Conservation (phyloP, 2,888 invertebrate species). For the Cistogaster globosa region DNA sequence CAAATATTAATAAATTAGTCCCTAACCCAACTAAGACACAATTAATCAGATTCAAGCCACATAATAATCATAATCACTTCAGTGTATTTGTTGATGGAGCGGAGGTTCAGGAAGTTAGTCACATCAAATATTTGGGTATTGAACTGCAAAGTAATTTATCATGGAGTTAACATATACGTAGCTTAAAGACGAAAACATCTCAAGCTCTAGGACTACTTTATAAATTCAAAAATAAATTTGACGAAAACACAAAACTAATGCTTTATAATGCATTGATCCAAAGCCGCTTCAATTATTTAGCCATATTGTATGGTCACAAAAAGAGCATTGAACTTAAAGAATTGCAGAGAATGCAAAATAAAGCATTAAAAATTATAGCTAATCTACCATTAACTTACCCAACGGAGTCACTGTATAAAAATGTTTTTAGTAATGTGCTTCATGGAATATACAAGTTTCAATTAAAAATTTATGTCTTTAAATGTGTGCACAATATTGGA, state of each 20-base stretch:
- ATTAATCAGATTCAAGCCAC: neutral
- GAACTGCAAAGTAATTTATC: neutral
- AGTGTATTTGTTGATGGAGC: neutral
- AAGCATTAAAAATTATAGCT: neutral
- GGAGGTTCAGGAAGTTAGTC: neutral
- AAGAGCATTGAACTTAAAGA: neutral
- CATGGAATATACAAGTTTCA: too few relatives aligned
- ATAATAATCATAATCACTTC: neutral
- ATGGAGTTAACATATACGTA: neutral
- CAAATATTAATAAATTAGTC: neutral
- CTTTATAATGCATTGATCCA: neutral
- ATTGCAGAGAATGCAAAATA: neutral
- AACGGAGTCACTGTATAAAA: neutral
- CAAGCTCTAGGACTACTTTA: neutral
- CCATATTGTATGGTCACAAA: neutral
- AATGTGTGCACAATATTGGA: too few relatives aligned
- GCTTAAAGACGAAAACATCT: neutral
- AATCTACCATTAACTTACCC: neutral
- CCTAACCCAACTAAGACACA: neutral
- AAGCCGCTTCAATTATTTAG: neutral
- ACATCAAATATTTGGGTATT: neutral
- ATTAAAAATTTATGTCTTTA: too few relatives aligned
- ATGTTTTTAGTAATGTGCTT: too few relatives aligned
- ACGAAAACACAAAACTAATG: neutral
- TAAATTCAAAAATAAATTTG: neutral